Base-by-base conservation (phyloP, 2,888 invertebrate species). In the Caenorhabditis afra region DNA sequence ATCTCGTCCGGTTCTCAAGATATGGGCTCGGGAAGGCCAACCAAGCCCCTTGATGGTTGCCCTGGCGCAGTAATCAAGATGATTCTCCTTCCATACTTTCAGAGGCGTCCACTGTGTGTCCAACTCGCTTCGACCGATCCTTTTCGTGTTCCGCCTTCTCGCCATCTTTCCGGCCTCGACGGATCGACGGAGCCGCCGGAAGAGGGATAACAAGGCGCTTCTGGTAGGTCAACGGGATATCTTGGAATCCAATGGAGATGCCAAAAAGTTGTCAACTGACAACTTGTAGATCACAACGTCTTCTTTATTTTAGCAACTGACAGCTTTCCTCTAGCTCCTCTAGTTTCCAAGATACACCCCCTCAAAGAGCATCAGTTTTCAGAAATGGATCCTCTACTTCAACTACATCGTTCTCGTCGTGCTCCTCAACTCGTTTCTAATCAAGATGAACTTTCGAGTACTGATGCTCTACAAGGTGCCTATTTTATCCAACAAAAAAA, bases 361-460 rank as follows among this genome's bases (percentile, higher is more conserved):
- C 41, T 8, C 37, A 37, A 37, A 37, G 37, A 8, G 11, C 41
- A 11, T 2, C 41, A 41, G 37, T 49, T 71, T 82, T 57, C 55
- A 85, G 80, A 71, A 77, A 50, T 81, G 74, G 20, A 49, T 83
- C 22, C 65, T 83, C 18, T 77, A 81, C 22, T n/a, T 84, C 37
- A 82, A 79, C 52, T 66, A 82, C 55, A 80, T 81, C 2, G 44
- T 82, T 0, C 22, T 79, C 3, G 81, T 81, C 10, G 80, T 86
- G n/a, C 47, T 82, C 8, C 77, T 87, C 57, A 88, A 88, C 74
- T 65, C 79, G 0, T 88, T 79, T 57, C 79, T 88, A 8, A 81
- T 85, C 65, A 66, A 74, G 14, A 65, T 81, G 39, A 88, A 87
- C 64, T 53, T 81, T 7, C 23, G 71, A 37, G 77, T 87, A 4